phyloP scores from a whole-genome alignment of 35 echinoderm and acorn worm genomes.

The Ptychodera flava region DNA sequence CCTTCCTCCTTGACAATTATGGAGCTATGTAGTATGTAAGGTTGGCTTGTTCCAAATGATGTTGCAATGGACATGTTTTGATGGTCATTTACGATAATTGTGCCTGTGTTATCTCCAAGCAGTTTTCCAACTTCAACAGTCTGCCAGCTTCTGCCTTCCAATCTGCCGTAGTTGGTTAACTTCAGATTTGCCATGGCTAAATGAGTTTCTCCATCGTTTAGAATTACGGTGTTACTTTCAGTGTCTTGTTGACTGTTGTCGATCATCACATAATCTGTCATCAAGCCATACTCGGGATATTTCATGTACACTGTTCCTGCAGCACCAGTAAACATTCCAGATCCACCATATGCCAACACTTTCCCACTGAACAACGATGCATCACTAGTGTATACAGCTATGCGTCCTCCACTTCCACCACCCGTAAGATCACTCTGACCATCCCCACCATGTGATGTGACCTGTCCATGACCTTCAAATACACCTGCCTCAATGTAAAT shows the following conservation, averaged over 20 bases:
- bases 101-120: constrained; percentile 60
- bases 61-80: constrained; percentile 63
- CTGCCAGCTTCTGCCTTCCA: constrained; percentile 25
- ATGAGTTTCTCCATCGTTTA: constrained; percentile 2
- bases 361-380: constrained; percentile 48
- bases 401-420: constrained; percentile 73
- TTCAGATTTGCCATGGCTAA: constrained; percentile 20
- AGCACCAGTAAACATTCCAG: constrained; percentile 37
- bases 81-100: constrained; percentile 44
- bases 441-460: constrained; percentile 52
- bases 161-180: neutral
- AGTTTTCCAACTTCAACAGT: constrained; percentile 32
- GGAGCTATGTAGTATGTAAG: constrained; percentile 48
- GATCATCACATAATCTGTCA: constrained; percentile 13
- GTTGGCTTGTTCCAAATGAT: constrained; percentile 25
- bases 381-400: constrained; percentile 34
- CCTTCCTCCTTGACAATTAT: constrained; percentile 50
- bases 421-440: constrained; percentile 30
- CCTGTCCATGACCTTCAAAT: constrained; percentile 32
- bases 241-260: constrained; percentile 42
- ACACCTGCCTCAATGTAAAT: constrained; percentile 23
- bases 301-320: constrained; percentile 65
- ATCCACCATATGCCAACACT: constrained; percentile 42
- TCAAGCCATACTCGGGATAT: neutral
- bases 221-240: constrained; percentile 28